Conservation (phyloP, 2,888 invertebrate genomes). For the Caenorhabditis angaria region DNA sequence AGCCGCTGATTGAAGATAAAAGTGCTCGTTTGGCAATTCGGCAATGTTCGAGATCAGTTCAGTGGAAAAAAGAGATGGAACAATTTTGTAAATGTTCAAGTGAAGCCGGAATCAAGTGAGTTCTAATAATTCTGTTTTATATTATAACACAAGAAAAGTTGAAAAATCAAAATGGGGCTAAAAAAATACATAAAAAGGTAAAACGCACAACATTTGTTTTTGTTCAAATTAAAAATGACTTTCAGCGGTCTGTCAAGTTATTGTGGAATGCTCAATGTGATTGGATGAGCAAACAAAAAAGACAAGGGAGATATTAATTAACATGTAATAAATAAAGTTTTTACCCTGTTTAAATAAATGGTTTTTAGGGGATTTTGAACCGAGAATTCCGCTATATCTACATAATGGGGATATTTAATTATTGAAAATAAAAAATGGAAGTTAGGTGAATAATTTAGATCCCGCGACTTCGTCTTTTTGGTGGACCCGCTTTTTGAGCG, state of each 20-base stretch:
- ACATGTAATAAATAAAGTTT: neutral
- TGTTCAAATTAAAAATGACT: neutral
- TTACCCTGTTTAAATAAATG: neutral
- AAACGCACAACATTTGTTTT: slow-evolving; percentile 1
- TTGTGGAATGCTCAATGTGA: slow-evolving; percentile 54
- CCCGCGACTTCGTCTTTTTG: neutral
- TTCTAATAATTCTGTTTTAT: slow-evolving; percentile 7
- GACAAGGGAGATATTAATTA: neutral
- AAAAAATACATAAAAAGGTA: neutral
- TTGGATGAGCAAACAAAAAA: slow-evolving; percentile 29
- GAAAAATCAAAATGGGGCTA: neutral
- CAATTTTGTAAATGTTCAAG: slow-evolving; percentile 64
- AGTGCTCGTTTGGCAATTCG: slow-evolving; percentile 56
- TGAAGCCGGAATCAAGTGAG: slow-evolving; percentile 64
- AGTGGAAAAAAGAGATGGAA: slow-evolving; percentile 61
- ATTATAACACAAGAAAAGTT: neutral
- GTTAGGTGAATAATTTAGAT: neutral
- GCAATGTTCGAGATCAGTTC: slow-evolving; percentile 56
- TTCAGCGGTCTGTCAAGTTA: slow-evolving; percentile 53
- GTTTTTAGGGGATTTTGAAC: neutral
- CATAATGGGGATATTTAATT: neutral
- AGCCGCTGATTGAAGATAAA: slow-evolving; percentile 59
- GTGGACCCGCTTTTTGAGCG: neutral
- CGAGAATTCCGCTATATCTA: neutral
- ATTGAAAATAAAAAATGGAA: neutral